phyloP scores from a whole-genome alignment of 2,797 vertebrate genomes.

The Etheostoma perlongum region DNA sequence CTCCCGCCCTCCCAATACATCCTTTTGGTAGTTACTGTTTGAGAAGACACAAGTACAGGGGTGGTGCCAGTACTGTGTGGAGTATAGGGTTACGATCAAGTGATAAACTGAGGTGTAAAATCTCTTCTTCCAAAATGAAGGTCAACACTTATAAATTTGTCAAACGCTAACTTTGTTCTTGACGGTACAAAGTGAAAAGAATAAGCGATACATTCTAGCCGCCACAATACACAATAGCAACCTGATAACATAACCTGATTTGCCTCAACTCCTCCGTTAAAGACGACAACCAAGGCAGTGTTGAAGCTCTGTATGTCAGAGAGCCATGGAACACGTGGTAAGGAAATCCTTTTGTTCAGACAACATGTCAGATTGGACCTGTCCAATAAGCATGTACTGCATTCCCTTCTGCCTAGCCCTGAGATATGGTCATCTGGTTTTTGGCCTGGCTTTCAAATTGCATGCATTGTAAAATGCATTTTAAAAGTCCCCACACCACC shows the following conservation, averaged over 20 bases:
- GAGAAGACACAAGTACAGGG: neutral
- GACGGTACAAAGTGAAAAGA: neutral
- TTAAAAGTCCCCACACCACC: conserved; percentile 33
- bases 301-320: neutral
- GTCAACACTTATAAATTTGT: conserved; percentile 1
- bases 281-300: neutral
- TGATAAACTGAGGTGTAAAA: neutral
- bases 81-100: conserved; percentile 13
- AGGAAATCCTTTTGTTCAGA: conserved; percentile 17
- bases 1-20: neutral
- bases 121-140: conserved; percentile 1
- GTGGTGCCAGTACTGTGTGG: too few species aligned
- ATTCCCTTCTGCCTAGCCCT: conserved; percentile 3
- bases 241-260: neutral
- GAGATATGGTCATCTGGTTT: conserved; percentile 25
- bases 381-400: neutral
- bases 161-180: conserved; percentile 2
- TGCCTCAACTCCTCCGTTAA: neutral
- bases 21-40: conserved; percentile 18
- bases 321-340: neutral
- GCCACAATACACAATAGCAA: neutral
- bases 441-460: conserved; percentile 20
- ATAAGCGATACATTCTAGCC: neutral
- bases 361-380: neutral
- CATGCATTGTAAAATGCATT: conserved; percentile 43